Percentiles rank a stretch among this genome's conserved stretches.
phyloP scores from a whole-genome alignment of 2,888 invertebrate species.

The Laothoe populi region DNA sequence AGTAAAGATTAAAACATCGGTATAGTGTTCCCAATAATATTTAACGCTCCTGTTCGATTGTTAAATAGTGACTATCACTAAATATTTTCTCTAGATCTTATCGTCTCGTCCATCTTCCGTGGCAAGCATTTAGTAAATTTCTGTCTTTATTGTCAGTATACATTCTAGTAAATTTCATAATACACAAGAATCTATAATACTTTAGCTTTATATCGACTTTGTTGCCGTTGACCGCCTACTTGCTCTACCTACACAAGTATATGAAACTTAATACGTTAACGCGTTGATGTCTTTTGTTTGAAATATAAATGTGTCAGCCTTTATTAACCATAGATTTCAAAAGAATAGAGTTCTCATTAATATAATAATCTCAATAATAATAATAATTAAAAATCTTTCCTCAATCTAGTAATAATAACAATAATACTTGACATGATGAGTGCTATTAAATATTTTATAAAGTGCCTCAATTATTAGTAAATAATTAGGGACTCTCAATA shows the following conservation, averaged over 20 bases:
- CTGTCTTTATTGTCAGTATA: neutral
- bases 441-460: neutral
- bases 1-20: too few relatives aligned
- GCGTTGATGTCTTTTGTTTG: conserved; percentile 56
- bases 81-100: neutral
- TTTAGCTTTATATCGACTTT: conserved; percentile 6
- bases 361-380: too few relatives aligned
- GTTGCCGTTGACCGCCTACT: conserved; percentile 9
- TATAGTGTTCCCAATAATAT: too few relatives aligned
- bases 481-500: neutral
- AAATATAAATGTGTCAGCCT: neutral
- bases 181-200: neutral
- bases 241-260: conserved; percentile 22
- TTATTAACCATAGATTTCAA: neutral
- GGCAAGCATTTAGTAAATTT: neutral
- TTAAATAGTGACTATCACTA: too few relatives aligned
- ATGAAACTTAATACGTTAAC: conserved; percentile 24
- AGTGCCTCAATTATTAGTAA: neutral
- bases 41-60: too few relatives aligned
- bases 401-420: neutral
- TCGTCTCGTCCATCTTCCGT: neutral
- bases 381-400: neutral
- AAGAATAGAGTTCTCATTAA: neutral
- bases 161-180: neutral
- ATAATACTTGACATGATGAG: neutral